Evolutionary conservation across 1,140 invertebrate genomes (phyloP).

Genomic region (Drosophila sechellia): DNA sequence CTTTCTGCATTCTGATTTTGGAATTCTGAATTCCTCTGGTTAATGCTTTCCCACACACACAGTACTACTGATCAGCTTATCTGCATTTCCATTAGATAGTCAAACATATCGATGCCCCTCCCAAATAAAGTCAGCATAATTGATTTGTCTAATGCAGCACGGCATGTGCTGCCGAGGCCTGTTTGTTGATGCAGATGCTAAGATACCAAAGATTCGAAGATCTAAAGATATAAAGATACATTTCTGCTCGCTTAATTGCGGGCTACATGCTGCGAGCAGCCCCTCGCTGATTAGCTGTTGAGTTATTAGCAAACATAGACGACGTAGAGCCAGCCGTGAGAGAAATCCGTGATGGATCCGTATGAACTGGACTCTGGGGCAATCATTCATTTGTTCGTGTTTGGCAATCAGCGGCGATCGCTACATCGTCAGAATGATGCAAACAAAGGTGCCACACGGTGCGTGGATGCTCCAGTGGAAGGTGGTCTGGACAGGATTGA

Average conservation of each 20-base stretch:
- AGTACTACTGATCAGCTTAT: slow-evolving; percentile 19
- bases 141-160: slow-evolving; percentile 77
- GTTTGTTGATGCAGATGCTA: slow-evolving; percentile 62
- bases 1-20: slow-evolving; percentile 20
- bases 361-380: slow-evolving; percentile 53
- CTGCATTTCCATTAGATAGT: slow-evolving; percentile 42
- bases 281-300: slow-evolving; percentile 73
- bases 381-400: slow-evolving; percentile 71
- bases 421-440: slow-evolving; percentile 40
- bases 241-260: slow-evolving; percentile 78
- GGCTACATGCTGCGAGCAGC: slow-evolving; percentile 59
- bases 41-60: slow-evolving; percentile 12
- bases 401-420: slow-evolving; percentile 66
- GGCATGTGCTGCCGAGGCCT: slow-evolving; percentile 55
- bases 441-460: slow-evolving; percentile 79
- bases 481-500: slow-evolving; percentile 72
- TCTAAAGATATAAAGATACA: slow-evolving; percentile 61
- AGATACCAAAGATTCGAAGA: slow-evolving; percentile 60
- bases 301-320: slow-evolving; percentile 81
- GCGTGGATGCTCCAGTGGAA: slow-evolving; percentile 47
- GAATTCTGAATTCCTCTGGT: neutral
- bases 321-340: slow-evolving; percentile 26
- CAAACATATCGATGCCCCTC: slow-evolving; percentile 41
- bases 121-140: slow-evolving; percentile 63
- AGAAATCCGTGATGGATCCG: slow-evolving; percentile 31